These are phyloP conservation scores for Drosophila miranda DNA, from an alignment of 1,140 invertebrate species.

Conservation along the genomic window DNA sequence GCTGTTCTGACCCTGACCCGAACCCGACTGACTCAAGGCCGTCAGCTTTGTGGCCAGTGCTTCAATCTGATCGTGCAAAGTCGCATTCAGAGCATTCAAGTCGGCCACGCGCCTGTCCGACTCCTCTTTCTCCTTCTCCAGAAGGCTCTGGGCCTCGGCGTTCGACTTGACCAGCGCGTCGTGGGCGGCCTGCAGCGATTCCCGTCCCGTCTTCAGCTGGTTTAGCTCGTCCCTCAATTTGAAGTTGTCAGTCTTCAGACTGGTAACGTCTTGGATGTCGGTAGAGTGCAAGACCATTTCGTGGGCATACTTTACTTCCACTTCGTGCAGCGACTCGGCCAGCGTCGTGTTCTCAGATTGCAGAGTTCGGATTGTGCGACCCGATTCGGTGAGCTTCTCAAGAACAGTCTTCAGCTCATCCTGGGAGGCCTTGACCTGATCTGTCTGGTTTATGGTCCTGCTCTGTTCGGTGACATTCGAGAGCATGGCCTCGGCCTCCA, in stretches of 20 bases:
- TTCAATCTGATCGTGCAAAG: conserved; percentile 92
- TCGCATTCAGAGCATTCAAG: conserved; percentile 89
- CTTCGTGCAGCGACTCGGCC: conserved; percentile 84
- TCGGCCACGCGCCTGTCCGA: conserved; percentile 87
- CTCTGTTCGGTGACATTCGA: conserved; percentile 85
- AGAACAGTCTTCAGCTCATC: conserved; percentile 84
- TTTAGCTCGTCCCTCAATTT: conserved; percentile 83
- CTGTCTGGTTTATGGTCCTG: conserved; percentile 82
- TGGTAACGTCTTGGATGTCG: conserved; percentile 88
- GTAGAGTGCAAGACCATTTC: conserved; percentile 93
- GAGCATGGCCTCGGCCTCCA: conserved; percentile 86
- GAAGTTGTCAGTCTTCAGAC: conserved; percentile 87
- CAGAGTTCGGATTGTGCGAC: conserved; percentile 85
- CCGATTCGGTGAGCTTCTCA: conserved; percentile 86
- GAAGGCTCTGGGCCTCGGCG: conserved; percentile 86
- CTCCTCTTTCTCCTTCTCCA: conserved; percentile 87
- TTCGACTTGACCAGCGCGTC: conserved; percentile 85
- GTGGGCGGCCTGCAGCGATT: conserved; percentile 83
- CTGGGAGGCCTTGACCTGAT: conserved; percentile 83
- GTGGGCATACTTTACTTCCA: conserved; percentile 93
- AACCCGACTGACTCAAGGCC: conserved; percentile 83
- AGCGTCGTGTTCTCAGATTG: conserved; percentile 84
- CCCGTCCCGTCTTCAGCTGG: conserved; percentile 84
- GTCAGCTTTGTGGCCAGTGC: conserved; percentile 90
- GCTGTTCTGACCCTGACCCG: conserved; percentile 12